Evolutionary conservation across 2,797 vertebrate genomes (phyloP), one percentile per base, ranked within the genome.

Genomic region (Vultur gryphus): DNA sequence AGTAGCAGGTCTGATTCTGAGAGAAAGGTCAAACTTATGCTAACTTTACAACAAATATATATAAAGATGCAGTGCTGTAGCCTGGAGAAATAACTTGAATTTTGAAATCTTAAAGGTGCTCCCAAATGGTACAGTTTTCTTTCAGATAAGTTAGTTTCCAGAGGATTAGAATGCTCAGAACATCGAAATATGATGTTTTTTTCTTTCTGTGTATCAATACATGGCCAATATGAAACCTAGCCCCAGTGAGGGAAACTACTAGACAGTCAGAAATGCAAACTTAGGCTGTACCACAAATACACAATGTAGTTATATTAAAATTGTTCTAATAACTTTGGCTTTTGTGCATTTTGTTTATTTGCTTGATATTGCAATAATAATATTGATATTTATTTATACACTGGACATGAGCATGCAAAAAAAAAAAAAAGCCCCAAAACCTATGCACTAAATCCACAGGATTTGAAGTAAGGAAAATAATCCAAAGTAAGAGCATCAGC

Each of bases 391-490:
- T 71, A 73, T 54, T 73, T 82, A 76, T 57, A 54, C 6, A 29
- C 4, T 37, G 55, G 23, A 64, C 24, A 48, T 43, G 17, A 79
- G 2, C 4, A 57, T 64, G 7, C 3, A 16, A 3, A 23, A 46
- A 43, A 10, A 11, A 23, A 33, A 52, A 48, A 48, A 48, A 16
- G 1, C 1, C 23, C 25, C 4, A 78, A 91, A 72, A 1, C 2
- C 23, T 49, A 15, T 52, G 20, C 48, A 67, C 20, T 80, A 84
- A 84, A 92, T 80, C 52, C 52, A 85, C 23, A 80, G 73, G 55
- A 80, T 92, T 96, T 92, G 77, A 85, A 89, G 17, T 58, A 84
- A 90, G 64, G 44, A 83, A 92, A 95, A 77, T 89, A 93, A 92
- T 90, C 78, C 71, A 77, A 87, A 97, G 57, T 84, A 92, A 95